Conservation (phyloP, 2,888 invertebrate species). For the Helleia helle region DNA sequence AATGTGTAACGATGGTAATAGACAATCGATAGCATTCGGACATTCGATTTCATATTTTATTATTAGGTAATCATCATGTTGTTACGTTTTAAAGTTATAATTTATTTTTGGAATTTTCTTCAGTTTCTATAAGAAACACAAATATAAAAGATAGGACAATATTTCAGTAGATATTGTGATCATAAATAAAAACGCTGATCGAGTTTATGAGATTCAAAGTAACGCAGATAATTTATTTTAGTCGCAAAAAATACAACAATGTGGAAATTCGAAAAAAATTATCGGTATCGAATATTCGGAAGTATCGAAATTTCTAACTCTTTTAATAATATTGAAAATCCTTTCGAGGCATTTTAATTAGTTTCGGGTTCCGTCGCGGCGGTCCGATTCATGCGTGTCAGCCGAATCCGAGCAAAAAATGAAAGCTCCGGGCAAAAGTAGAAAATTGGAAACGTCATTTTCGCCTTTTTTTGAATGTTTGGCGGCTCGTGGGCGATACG, state of each 20-base stretch:
- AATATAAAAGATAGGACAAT: no score
- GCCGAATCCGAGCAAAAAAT: slow-evolving; percentile 66
- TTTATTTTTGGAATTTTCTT: no score
- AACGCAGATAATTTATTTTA: no score
- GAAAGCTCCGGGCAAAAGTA: slow-evolving; percentile 66
- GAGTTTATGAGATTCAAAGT: no score
- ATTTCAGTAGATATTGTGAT: no score
- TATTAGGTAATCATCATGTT: no score
- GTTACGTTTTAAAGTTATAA: no score
- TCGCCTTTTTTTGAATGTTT: slow-evolving; percentile 72
- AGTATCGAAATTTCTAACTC: slow-evolving; percentile 12
- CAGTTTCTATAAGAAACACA: no score
- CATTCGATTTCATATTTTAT: no score
- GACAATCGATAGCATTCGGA: slow-evolving; percentile 9
- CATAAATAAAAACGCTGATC: no score
- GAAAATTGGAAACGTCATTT: slow-evolving; percentile 77
- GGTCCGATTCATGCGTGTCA: slow-evolving; percentile 49
- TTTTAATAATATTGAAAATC: slow-evolving; percentile 15
- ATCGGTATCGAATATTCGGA: slow-evolving; percentile 6
- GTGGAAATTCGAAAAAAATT: not conserved
- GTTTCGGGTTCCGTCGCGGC: slow-evolving; percentile 49
- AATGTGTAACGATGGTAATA: slow-evolving; percentile 3
- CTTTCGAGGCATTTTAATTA: slow-evolving; percentile 39
- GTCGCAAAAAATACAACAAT: no score
- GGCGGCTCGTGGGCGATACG: slow-evolving; percentile 54